phyloP scores from a whole-genome alignment of 2,113 vertebrate genomes.

The Epinephelus fuscoguttatus region DNA sequence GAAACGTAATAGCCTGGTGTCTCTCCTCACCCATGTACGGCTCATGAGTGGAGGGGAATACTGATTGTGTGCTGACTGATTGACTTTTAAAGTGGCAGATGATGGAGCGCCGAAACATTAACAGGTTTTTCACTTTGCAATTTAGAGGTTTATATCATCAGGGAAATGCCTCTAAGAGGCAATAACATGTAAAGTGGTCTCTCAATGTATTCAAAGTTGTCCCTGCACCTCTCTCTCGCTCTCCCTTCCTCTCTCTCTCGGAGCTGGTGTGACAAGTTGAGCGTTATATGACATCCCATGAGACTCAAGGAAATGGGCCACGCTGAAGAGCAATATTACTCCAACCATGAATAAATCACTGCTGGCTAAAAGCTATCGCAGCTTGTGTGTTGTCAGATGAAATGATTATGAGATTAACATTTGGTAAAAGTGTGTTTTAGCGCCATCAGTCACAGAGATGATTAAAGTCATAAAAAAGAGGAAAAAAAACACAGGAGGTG shows the following conservation, averaged over 20 bases:
- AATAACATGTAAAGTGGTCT: conserved; percentile 65
- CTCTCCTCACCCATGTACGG: conserved; percentile 20
- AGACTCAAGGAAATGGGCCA: conserved; percentile 52
- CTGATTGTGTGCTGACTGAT: conserved; percentile 60
- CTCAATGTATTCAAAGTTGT: conserved; percentile 51
- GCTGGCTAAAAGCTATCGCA: conserved; percentile 26
- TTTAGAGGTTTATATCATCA: conserved; percentile 59
- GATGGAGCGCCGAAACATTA: conserved; percentile 57
- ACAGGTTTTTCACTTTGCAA: conserved; percentile 63
- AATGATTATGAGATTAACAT: conserved; percentile 59
- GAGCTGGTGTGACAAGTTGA: conserved; percentile 38
- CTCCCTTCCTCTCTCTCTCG: neutral
- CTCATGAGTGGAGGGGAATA: conserved; percentile 24
- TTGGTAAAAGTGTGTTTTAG: conserved; percentile 54
- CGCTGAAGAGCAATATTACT: conserved; percentile 29
- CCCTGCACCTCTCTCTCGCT: neutral
- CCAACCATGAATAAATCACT: conserved; percentile 64
- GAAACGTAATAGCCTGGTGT: conserved; percentile 15
- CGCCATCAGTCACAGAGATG: conserved; percentile 38
- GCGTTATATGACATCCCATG: conserved; percentile 50
- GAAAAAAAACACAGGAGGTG: neutral
- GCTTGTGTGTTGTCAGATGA: conserved; percentile 44
- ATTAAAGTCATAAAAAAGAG: conserved; percentile 37
- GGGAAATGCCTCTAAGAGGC: conserved; percentile 58
- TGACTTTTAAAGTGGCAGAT: conserved; percentile 57